These are phyloP conservation scores for Urocynchramus pylzowi DNA, from an alignment of 2,113 vertebrate genomes.

Conservation along the genomic window DNA sequence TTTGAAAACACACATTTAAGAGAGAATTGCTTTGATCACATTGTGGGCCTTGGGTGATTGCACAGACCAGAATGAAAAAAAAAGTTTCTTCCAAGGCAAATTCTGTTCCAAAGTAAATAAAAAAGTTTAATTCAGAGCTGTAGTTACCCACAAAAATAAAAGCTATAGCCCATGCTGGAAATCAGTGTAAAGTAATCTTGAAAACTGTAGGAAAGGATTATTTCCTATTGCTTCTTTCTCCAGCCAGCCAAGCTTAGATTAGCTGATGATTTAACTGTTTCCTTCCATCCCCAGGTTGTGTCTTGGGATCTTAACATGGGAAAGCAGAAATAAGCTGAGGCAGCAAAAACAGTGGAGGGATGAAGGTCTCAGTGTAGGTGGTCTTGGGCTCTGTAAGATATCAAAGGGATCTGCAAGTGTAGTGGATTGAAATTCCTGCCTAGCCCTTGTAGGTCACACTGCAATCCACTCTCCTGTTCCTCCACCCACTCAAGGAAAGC, in stretches of 20 bases:
- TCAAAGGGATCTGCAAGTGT: not conserved
- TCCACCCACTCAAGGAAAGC: not conserved
- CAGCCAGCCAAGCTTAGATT: not conserved
- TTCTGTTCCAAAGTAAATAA: slow-evolving; percentile 12
- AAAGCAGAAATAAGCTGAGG: slow-evolving; percentile 1
- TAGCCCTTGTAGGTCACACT: not conserved
- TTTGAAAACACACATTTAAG: not conserved
- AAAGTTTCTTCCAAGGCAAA: not conserved
- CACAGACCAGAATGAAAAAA: not conserved
- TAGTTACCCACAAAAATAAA: not conserved
- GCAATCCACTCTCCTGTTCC: not conserved
- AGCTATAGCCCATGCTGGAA: not conserved
- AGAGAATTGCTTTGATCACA: not conserved
- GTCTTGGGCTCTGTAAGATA: not conserved
- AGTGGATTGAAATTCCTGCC: not conserved
- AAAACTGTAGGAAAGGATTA: not conserved
- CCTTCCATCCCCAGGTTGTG: not conserved
- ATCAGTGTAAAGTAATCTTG: not conserved
- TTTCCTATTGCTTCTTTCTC: not conserved
- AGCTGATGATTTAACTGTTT: not conserved
- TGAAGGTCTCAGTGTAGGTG: not conserved
- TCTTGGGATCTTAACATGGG: not conserved
- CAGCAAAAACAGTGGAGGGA: not conserved
- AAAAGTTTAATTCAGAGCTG: not conserved
- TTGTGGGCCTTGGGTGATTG: not conserved